phyloP scores from a whole-genome alignment of 2,113 vertebrate species.

The Syrmaticus mikado region DNA sequence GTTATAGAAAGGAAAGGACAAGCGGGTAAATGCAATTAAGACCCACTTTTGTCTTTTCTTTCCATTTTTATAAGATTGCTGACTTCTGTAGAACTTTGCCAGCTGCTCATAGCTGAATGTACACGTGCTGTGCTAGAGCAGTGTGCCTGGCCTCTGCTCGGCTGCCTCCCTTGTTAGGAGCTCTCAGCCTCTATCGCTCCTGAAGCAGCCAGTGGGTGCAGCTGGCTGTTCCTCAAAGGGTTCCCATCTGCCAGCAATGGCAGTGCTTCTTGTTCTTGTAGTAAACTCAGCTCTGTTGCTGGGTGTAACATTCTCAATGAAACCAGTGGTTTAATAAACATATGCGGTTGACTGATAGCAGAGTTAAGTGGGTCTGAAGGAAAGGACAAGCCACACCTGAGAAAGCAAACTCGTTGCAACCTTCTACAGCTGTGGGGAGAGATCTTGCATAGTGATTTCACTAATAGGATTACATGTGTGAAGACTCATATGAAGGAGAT shows the following conservation, averaged over 20 bases:
- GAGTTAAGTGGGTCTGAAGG: background rate
- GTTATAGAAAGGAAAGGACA: background rate
- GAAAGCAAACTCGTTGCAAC: background rate
- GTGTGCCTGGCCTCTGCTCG: rapidly evolving
- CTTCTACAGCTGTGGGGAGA: background rate
- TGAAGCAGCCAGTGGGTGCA: background rate
- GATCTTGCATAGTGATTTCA: background rate
- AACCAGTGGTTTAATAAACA: background rate
- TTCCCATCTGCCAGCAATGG: background rate
- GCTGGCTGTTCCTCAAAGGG: background rate
- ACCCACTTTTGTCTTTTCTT: background rate
- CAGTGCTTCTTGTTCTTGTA: background rate
- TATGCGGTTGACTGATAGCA: background rate
- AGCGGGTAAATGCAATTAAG: background rate
- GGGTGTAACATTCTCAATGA: background rate
- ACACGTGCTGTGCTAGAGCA: background rate
- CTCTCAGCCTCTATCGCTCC: background rate
- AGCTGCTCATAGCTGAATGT: background rate
- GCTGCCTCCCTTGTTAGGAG: rapidly evolving
- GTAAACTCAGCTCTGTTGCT: background rate
- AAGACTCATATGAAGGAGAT: background rate
- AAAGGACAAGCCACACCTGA: background rate
- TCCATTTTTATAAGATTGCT: background rate
- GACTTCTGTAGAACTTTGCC: background rate
- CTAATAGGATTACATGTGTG: background rate